These are phyloP conservation scores for Zosterops lateralis DNA, from an alignment of 2,113 vertebrate genomes.

Conservation along the genomic window DNA sequence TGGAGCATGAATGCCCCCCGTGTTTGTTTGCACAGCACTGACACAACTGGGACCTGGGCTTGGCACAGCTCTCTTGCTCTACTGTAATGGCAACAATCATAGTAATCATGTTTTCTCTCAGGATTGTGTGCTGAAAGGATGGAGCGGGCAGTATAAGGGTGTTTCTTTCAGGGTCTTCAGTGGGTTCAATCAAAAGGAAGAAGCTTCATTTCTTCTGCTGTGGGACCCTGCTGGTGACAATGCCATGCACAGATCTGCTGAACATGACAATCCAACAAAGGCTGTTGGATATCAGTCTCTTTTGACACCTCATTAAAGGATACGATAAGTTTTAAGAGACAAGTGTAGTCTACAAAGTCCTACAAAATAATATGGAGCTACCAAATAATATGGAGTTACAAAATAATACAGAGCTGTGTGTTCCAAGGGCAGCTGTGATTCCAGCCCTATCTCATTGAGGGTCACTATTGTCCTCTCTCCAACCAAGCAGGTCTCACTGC, in stretches of 20 bases:
- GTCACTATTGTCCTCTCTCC: background rate
- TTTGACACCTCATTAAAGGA: background rate
- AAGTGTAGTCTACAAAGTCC: background rate
- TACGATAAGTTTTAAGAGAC: background rate
- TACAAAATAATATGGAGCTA: background rate
- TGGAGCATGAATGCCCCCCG: background rate
- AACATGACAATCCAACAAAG: background rate
- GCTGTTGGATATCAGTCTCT: background rate
- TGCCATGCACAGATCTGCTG: accelerated
- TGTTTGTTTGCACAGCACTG: constrained; percentile 33
- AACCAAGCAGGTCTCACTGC: background rate
- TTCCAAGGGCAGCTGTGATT: background rate
- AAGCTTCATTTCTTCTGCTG: background rate
- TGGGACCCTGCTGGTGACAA: background rate
- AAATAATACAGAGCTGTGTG: background rate
- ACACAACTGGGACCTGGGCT: background rate
- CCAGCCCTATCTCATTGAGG: accelerated
- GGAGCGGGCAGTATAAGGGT: background rate
- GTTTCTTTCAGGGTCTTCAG: background rate
- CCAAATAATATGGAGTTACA: background rate
- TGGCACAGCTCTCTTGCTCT: background rate
- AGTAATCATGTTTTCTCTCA: constrained; percentile 1
- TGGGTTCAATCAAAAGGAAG: background rate
- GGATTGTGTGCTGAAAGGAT: constrained; percentile 56
- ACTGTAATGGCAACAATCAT: background rate